Percentiles rank a stretch among this genome's conserved stretches.
phyloP scores from a whole-genome alignment of 2,113 vertebrate species.

The Corydoras sp. region DNA sequence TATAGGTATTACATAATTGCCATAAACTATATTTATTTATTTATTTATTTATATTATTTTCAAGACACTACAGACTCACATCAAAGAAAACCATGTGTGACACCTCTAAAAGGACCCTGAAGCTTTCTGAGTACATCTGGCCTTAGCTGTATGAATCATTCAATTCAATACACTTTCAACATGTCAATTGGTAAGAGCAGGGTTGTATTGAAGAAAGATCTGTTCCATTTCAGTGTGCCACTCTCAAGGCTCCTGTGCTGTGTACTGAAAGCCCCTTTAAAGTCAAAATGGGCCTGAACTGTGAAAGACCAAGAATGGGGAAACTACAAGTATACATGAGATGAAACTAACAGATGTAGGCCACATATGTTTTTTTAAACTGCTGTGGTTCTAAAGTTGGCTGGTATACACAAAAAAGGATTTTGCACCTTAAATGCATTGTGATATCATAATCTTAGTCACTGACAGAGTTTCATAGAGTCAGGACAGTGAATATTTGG shows the following conservation, averaged over 20 bases:
- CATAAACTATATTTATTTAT: neutral
- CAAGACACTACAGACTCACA: neutral
- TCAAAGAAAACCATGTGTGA: neutral
- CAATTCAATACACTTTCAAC: slow-evolving; percentile 34
- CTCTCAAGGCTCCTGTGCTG: slow-evolving; percentile 17
- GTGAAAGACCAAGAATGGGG: neutral
- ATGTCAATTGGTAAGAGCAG: slow-evolving; percentile 30
- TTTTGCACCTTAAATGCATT: neutral
- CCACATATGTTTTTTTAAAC: neutral
- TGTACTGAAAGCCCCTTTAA: slow-evolving; percentile 19
- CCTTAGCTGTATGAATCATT: slow-evolving; percentile 33
- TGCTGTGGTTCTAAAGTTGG: neutral
- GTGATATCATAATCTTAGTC: too few relatives aligned
- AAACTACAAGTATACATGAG: neutral
- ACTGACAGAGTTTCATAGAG: too few relatives aligned
- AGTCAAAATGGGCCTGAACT: neutral
- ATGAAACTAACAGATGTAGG: neutral
- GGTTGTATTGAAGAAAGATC: slow-evolving; percentile 8
- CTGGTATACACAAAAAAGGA: neutral
- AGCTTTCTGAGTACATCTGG: slow-evolving; percentile 18
- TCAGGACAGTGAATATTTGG: too few relatives aligned
- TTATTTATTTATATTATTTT: neutral
- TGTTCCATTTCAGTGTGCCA: slow-evolving; percentile 24
- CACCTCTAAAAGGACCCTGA: slow-evolving; percentile 6
- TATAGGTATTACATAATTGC: too few relatives aligned